A percentile compares a stretch with the other conserved stretches of the same genome.
These are phyloP conservation scores for Lytechinus variegatus DNA, from an alignment of 35 echinoderm and acorn worm genomes.

Conservation along the genomic window DNA sequence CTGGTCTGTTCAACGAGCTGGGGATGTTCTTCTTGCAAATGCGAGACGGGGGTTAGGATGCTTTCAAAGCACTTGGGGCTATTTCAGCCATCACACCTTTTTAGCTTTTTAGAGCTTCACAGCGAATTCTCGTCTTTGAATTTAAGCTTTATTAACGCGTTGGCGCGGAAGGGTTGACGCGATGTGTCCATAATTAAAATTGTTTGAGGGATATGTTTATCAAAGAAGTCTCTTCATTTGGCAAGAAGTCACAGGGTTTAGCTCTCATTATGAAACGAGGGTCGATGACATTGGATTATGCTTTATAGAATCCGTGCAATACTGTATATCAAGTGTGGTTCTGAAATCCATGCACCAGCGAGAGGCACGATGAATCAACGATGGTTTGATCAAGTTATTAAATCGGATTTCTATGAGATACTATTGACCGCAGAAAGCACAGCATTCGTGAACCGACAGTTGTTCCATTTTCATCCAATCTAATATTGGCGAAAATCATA, in stretches of 20 bases:
- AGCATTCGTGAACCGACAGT: background rate
- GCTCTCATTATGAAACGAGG: background rate
- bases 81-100: slow-evolving; percentile 16
- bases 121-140: slow-evolving; percentile 11
- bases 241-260: background rate
- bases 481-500: too few relatives aligned
- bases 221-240: background rate
- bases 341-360: background rate
- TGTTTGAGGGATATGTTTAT: slow-evolving; percentile 20
- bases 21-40: slow-evolving; percentile 8
- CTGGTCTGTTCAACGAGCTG: slow-evolving; percentile 9
- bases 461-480: background rate
- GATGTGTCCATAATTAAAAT: slow-evolving; percentile 20
- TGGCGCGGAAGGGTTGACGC: background rate
- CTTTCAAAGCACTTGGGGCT: slow-evolving; percentile 28
- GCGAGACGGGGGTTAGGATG: background rate
- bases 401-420: background rate
- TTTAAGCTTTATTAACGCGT: slow-evolving; percentile 8
- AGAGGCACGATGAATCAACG: background rate
- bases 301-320: slow-evolving; percentile 8
- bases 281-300: background rate
- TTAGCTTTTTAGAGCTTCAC: slow-evolving; percentile 11
- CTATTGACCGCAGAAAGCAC: background rate
- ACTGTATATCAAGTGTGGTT: background rate
- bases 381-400: background rate